These are phyloP conservation scores for Apodemus agrarius DNA, from an alignment of 2,797 vertebrate species.

Conservation along the genomic window DNA sequence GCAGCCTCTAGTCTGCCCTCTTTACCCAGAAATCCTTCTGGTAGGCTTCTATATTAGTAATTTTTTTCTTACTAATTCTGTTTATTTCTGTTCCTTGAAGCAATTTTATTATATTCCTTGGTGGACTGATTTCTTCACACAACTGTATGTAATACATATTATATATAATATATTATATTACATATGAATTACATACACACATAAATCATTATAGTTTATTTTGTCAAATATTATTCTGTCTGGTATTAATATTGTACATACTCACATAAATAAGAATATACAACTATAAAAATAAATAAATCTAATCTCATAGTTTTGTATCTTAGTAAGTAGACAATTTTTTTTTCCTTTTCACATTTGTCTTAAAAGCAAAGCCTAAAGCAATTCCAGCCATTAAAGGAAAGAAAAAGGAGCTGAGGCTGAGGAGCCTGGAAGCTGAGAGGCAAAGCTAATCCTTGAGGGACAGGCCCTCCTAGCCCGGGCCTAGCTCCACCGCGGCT, in stretches of 20 bases:
- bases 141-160: background rate
- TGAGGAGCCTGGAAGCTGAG: background rate
- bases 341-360: slow-evolving; percentile 2
- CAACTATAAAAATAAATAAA: slow-evolving; percentile 25
- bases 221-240: slow-evolving; percentile 12
- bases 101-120: slow-evolving; percentile 31
- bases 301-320: background rate
- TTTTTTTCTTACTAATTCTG: background rate
- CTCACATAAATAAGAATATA: background rate
- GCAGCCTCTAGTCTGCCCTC: background rate
- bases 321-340: background rate
- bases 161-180: background rate
- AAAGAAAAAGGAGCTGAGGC: background rate
- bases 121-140: slow-evolving; percentile 9
- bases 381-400: background rate
- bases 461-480: background rate
- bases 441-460: background rate
- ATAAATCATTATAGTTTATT: background rate
- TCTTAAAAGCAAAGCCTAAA: slow-evolving; percentile 35
- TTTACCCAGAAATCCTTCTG: background rate
- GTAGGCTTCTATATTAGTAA: background rate
- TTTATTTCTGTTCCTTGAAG: slow-evolving; percentile 43
- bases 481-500: background rate
- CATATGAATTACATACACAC: background rate
- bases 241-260: background rate